Evolutionary conservation across 2,797 vertebrate genomes (phyloP).

Genomic region (Helicolenus hilgendorfi): DNA sequence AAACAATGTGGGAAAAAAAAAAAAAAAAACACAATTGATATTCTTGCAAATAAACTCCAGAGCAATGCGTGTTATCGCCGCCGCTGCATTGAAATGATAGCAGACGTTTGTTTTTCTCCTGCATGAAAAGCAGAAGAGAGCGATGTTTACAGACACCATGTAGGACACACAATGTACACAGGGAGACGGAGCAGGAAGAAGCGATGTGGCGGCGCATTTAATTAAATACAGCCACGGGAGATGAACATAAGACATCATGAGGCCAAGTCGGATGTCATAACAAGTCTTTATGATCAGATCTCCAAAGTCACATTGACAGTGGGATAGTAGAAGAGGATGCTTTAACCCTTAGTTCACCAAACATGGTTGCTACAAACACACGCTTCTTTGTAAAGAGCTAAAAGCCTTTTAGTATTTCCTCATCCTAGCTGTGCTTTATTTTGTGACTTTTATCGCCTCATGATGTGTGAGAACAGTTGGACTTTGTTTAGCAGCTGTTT

Average conservation of each 20-base stretch:
- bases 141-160: constrained; percentile 35
- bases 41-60: constrained; percentile 52
- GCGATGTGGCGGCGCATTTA: constrained; percentile 13
- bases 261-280: not conserved
- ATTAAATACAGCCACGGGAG: constrained; percentile 50
- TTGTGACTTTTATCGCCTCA: not conserved
- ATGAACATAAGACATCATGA: constrained; percentile 6
- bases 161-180: constrained; percentile 35
- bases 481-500: not conserved
- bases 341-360: not conserved
- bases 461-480: not conserved
- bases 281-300: constrained; percentile 23
- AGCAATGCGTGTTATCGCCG: constrained; percentile 41
- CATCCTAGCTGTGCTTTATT: rapidly evolving
- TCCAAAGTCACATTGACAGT: not conserved
- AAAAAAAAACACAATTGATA: constrained; percentile 32
- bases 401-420: not conserved
- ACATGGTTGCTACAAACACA: not conserved
- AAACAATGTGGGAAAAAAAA: constrained; percentile 2
- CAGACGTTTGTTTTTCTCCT: constrained; percentile 50
- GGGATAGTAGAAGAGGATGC: not conserved
- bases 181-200: not conserved
- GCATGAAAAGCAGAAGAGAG: constrained; percentile 11
- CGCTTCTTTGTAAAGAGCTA: not conserved
- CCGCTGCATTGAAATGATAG: constrained; percentile 54